Evolutionary conservation across 1,140 invertebrate species (phyloP).

Genomic region (Lithobius niger): DNA sequence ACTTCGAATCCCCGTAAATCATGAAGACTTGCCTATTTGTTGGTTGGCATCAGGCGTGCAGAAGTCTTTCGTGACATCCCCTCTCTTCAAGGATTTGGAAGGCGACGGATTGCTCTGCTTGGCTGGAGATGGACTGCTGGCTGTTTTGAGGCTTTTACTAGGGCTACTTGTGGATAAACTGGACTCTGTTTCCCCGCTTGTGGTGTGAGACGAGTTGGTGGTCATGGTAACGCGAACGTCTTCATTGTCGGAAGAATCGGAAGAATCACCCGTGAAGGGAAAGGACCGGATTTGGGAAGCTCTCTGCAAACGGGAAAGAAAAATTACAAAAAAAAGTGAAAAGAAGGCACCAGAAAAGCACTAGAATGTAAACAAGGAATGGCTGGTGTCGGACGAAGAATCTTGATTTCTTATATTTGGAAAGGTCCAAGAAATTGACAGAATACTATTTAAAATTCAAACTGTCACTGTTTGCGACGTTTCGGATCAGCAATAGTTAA

Average conservation of each 20-base stretch:
- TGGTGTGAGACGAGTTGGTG: constrained; percentile 29
- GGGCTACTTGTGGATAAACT: constrained; percentile 49
- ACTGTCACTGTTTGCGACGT: too few species aligned
- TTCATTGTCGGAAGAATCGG: constrained; percentile 83
- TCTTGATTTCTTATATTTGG: too few species aligned
- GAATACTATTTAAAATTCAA: too few species aligned
- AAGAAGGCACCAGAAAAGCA: too few species aligned
- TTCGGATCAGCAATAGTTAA: too few species aligned
- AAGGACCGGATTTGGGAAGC: constrained; percentile 90
- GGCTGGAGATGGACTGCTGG: constrained; percentile 63
- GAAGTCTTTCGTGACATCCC: constrained; percentile 17
- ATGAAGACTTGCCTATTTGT: not conserved
- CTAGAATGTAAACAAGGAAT: too few species aligned
- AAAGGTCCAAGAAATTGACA: too few species aligned
- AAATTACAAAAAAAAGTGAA: not conserved
- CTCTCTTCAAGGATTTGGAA: constrained; percentile 57
- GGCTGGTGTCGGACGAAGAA: too few species aligned
- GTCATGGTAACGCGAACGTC: constrained; percentile 40
- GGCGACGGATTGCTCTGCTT: constrained; percentile 63
- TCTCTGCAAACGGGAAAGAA: constrained; percentile 39
- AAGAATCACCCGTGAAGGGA: constrained; percentile 89
- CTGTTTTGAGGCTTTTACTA: constrained; percentile 55
- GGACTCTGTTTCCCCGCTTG: constrained; percentile 38
- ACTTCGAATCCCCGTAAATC: too few species aligned
- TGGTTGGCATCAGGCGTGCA: not conserved